These are phyloP conservation scores for Danio choprae DNA, from an alignment of 2,797 vertebrate species.

Conservation along the genomic window DNA sequence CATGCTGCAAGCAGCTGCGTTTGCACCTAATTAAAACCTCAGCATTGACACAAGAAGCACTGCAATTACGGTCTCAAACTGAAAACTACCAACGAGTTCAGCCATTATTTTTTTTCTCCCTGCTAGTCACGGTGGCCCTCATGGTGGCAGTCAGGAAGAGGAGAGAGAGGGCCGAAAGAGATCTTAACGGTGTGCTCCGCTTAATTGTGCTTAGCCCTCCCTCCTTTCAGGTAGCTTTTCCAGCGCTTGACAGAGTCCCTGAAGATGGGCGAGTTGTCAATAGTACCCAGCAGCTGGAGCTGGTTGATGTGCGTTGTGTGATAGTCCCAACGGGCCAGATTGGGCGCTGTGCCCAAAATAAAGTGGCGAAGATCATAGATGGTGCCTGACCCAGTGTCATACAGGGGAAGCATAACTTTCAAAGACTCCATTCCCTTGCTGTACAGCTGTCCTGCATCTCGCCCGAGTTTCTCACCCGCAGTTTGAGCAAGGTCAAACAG, in stretches of 20 bases:
- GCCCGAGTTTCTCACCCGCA: constrained; percentile 86
- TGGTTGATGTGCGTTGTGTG: constrained; percentile 99
- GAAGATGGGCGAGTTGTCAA: constrained; percentile 90
- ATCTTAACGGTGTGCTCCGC: constrained; percentile 32
- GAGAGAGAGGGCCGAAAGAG: constrained; percentile 5
- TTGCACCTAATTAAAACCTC: constrained; percentile 76
- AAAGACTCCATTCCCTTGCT: constrained; percentile 93
- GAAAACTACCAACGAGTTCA: constrained; percentile 65
- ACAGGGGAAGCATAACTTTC: constrained; percentile 96
- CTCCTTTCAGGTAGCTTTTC: constrained; percentile 96
- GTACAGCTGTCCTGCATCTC: constrained; percentile 87
- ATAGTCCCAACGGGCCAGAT: constrained; percentile 98
- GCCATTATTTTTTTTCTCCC: constrained; percentile 52
- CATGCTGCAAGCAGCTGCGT: constrained; percentile 67
- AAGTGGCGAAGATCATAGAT: constrained; percentile 98
- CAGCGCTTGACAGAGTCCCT: constrained; percentile 92
- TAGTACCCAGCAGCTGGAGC: constrained; percentile 91
- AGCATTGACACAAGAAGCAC: constrained; percentile 66
- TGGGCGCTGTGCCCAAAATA: constrained; percentile 92
- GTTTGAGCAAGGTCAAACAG: constrained; percentile 94
- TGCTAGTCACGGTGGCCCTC: constrained; percentile 62
- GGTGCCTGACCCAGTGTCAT: constrained; percentile 96
- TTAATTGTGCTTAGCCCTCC: constrained; percentile 98
- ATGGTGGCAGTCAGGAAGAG: constrained; percentile 12
- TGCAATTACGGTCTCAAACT: constrained; percentile 70